Percentiles rank a stretch among this genome's conserved stretches.
Conservation (phyloP, 2,888 invertebrate species). For the Ophion ventricosus region DNA sequence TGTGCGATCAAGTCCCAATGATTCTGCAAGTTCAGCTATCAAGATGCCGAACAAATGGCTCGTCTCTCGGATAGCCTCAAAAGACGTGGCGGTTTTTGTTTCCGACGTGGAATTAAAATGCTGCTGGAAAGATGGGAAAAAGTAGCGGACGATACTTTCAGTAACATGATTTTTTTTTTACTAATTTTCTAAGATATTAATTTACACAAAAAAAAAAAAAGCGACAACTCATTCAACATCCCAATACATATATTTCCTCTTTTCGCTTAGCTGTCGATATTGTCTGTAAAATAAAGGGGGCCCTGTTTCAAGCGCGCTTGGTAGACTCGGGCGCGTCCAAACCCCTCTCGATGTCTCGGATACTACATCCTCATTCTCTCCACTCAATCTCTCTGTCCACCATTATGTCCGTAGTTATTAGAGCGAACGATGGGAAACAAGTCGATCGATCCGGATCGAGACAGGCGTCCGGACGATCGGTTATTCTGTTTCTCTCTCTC, state of each 20-base stretch:
- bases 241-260: neutral
- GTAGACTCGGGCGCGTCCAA: constrained; percentile 21
- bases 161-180: too few relatives aligned
- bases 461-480: constrained; percentile 13
- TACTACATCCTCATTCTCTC: constrained; percentile 10
- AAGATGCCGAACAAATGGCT: too few relatives aligned
- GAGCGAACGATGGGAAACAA: constrained; percentile 50
- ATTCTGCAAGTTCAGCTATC: too few relatives aligned
- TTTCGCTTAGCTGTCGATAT: neutral
- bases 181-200: too few relatives aligned
- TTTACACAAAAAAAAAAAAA: too few relatives aligned
- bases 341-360: constrained; percentile 22
- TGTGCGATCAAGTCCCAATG: too few relatives aligned
- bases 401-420: constrained; percentile 57
- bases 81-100: too few relatives aligned
- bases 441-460: constrained; percentile 47
- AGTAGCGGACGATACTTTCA: too few relatives aligned
- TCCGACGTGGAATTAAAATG: too few relatives aligned
- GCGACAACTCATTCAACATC: too few relatives aligned
- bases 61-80: too few relatives aligned
- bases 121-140: too few relatives aligned
- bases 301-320: constrained; percentile 48
- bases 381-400: constrained; percentile 6
- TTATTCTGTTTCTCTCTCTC: neutral
- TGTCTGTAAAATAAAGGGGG: constrained; percentile 47